phyloP scores from a whole-genome alignment of 2,113 vertebrate genomes.

The Coryphaenoides rupestris region DNA sequence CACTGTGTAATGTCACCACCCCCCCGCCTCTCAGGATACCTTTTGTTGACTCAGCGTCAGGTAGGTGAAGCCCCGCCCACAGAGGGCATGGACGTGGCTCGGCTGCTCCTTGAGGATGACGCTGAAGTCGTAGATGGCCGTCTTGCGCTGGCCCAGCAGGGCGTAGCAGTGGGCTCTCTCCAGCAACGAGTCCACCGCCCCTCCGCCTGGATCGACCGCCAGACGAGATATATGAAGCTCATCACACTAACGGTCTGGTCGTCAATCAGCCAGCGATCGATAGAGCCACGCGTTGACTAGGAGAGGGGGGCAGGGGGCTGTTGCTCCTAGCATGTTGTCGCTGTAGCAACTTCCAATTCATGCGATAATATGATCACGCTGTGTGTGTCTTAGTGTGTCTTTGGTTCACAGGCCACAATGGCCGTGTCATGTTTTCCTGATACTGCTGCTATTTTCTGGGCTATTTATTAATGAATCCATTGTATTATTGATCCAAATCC shows the following conservation, averaged over 20 bases:
- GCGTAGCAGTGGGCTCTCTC: constrained; percentile 84
- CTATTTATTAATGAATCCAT: background rate
- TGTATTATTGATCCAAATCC: background rate
- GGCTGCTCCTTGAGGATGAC: constrained; percentile 78
- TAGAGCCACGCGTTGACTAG: too few relatives aligned
- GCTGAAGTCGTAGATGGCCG: constrained; percentile 88
- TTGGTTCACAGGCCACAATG: too few relatives aligned
- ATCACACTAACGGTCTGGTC: background rate
- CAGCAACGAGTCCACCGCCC: constrained; percentile 80
- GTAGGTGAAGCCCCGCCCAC: constrained; percentile 82
- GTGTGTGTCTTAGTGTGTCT: background rate
- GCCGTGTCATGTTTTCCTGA: too few relatives aligned
- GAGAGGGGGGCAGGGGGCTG: too few relatives aligned
- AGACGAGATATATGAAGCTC: background rate
- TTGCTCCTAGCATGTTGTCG: too few relatives aligned
- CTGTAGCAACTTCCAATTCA: too few relatives aligned
- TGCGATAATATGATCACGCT: too few relatives aligned
- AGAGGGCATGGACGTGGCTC: constrained; percentile 77
- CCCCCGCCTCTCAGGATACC: constrained; percentile 67
- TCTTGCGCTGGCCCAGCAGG: constrained; percentile 85
- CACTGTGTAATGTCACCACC: background rate
- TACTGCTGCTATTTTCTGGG: too few relatives aligned
- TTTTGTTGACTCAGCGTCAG: constrained; percentile 83
- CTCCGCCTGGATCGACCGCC: constrained; percentile 68
- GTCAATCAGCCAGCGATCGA: too few relatives aligned